Evolutionary conservation across 2,888 invertebrate genomes (phyloP), one percentile per base, ranked within the genome.

Genomic region (Pachycephus smyrnensis): DNA sequence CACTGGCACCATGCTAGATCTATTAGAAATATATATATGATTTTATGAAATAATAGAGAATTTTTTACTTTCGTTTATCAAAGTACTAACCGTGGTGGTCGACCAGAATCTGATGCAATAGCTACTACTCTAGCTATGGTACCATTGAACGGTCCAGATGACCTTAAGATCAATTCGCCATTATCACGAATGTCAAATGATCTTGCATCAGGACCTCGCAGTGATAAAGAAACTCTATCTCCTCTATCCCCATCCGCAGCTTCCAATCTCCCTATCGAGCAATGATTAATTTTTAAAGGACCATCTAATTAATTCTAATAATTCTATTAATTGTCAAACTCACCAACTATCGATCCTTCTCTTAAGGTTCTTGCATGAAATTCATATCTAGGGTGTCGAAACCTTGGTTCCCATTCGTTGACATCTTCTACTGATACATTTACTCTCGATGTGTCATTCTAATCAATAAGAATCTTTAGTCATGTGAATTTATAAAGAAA

Each of bases 391-490:
- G 96, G 95, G 91, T 96, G 95, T 1, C 96, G 94, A 92, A 98
- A 98, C 78, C 97, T 94, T 0, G 98, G 98, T 91, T 97, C 97
- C 97, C 98, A 98, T 90, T 98, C 98, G 92, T 98, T 98, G 12
- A 97, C 96, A 90, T 98, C 96, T 85, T 95, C 92, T 30, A 98
- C 96, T 1, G 96, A 95, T 37, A 98, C 93, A 87, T 96, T 96
- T 4, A 98, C 94, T 11, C 95, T 94, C 0, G 97, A 95, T 0
- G 97, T 96, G 90, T 97, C 97, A 91, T 97, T 97, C 96, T 97
- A 92, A 1, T 92, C 91, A 79, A 82, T 75, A 80, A 71, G 71
- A 75, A 68, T 73, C 12, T 79, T 76, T 77, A 68, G 2, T 40
- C 32, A 77, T 11, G 37, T 12, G 30, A 40, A 32, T 68, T 33